These are phyloP conservation scores for Schlechtendalia chinensis DNA, from an alignment of 1,140 invertebrate species.

Conservation along the genomic window DNA sequence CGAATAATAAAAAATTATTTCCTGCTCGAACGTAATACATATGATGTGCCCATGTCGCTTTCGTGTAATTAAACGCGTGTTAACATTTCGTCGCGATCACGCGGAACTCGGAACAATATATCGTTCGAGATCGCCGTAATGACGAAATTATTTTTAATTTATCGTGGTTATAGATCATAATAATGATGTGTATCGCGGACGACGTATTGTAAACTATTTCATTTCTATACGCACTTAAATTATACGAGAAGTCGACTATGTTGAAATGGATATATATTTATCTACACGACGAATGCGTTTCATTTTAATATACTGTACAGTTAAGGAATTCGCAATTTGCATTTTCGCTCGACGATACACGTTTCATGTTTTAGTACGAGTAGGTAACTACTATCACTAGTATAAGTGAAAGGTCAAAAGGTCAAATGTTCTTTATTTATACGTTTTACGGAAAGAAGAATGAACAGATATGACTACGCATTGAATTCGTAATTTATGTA, in stretches of 20 bases:
- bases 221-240: not conserved
- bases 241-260: not conserved
- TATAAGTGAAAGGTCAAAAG: constrained; percentile 28
- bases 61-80: too few relatives aligned
- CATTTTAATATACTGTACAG: not conserved
- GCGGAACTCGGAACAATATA: too few relatives aligned
- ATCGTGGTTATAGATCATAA: too few relatives aligned
- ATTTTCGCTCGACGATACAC: not conserved
- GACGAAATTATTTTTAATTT: too few relatives aligned
- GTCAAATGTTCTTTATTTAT: constrained; percentile 6
- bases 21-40: not conserved
- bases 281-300: not conserved
- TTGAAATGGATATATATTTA: not conserved
- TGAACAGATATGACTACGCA: not conserved
- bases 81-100: too few relatives aligned
- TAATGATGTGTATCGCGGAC: too few relatives aligned
- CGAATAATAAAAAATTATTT: constrained; percentile 7
- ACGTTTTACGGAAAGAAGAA: not conserved
- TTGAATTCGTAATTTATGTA: too few relatives aligned
- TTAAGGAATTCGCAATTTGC: not conserved
- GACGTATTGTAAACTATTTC: not conserved
- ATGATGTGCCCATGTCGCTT: too few relatives aligned
- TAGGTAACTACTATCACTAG: not conserved
- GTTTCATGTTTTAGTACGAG: not conserved
- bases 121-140: too few relatives aligned